These are phyloP conservation scores for Aplysina aerophoba DNA, from an alignment of 37 sponge, comb jelly and placozoan species.

Conservation along the genomic window DNA sequence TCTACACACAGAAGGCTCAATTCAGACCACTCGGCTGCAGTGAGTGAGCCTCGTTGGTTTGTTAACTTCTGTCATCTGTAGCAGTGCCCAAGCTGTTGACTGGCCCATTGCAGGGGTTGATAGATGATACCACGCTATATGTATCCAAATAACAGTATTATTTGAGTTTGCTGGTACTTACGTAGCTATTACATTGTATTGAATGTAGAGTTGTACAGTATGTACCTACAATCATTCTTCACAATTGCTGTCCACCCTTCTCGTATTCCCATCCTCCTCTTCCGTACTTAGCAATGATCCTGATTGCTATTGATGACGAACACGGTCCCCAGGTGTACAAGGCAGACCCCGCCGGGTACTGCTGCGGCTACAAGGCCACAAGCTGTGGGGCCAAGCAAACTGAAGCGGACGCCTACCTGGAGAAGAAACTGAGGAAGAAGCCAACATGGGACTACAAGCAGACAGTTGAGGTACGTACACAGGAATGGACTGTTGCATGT, in stretches of 20 bases:
- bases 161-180: too few species aligned
- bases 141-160: too few species aligned
- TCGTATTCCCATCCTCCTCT: too few species aligned
- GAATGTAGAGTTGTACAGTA: too few species aligned
- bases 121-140: too few species aligned
- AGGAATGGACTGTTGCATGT: too few species aligned
- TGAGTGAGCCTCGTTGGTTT: slow-evolving; percentile 67
- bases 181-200: too few species aligned
- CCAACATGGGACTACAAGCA: slow-evolving; percentile 67
- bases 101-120: too few species aligned
- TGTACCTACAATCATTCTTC: too few species aligned
- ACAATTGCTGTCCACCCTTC: too few species aligned
- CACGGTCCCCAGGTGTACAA: slow-evolving; percentile 92
- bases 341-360: slow-evolving; percentile 98
- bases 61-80: background rate
- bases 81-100: background rate
- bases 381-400: slow-evolving; percentile 96
- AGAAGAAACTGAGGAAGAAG: slow-evolving; percentile 98
- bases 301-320: slow-evolving; percentile 82
- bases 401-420: slow-evolving; percentile 96
- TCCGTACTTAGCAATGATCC: slow-evolving; percentile 77
- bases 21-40: slow-evolving; percentile 98
- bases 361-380: slow-evolving; percentile 96
- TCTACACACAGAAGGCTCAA: slow-evolving; percentile 93
- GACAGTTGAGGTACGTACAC: slow-evolving; percentile 63